Conservation (phyloP, 2,113 vertebrate genomes). For the Bettongia penicillata region DNA sequence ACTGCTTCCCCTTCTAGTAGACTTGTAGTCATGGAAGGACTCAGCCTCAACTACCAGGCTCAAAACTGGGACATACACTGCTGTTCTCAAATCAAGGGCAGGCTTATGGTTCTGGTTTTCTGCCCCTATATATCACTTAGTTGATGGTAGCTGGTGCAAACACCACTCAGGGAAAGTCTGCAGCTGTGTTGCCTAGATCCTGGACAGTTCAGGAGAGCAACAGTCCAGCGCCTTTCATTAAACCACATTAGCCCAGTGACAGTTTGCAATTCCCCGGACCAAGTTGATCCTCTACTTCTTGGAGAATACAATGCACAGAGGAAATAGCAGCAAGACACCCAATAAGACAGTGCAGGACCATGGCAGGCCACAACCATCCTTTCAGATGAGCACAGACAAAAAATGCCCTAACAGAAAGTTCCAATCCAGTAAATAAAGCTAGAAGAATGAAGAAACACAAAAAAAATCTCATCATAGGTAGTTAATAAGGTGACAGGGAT, state of each 20-base stretch:
- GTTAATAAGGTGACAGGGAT: not conserved
- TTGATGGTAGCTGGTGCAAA: not conserved
- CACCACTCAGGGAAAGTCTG: not conserved
- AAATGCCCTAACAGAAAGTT: not conserved
- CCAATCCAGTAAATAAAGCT: not conserved
- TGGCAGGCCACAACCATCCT: not conserved
- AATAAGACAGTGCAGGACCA: not conserved
- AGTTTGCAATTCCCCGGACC: not conserved
- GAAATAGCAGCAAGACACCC: not conserved
- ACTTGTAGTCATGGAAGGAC: too few relatives aligned
- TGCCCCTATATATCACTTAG: not conserved
- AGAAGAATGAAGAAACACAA: not conserved
- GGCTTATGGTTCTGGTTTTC: not conserved
- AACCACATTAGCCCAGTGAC: not conserved
- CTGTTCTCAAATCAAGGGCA: not conserved
- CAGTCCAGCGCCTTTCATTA: not conserved
- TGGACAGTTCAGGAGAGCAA: not conserved
- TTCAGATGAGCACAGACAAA: not conserved
- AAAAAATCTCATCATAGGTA: not conserved
- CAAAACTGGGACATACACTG: not conserved
- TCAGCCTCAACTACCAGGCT: not conserved
- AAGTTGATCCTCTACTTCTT: not conserved
- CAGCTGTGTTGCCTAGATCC: not conserved
- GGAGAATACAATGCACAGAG: not conserved
- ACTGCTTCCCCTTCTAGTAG: too few relatives aligned